These are phyloP conservation scores for Lepidonotus clava DNA, from an alignment of 2,888 invertebrate species.

Conservation along the genomic window DNA sequence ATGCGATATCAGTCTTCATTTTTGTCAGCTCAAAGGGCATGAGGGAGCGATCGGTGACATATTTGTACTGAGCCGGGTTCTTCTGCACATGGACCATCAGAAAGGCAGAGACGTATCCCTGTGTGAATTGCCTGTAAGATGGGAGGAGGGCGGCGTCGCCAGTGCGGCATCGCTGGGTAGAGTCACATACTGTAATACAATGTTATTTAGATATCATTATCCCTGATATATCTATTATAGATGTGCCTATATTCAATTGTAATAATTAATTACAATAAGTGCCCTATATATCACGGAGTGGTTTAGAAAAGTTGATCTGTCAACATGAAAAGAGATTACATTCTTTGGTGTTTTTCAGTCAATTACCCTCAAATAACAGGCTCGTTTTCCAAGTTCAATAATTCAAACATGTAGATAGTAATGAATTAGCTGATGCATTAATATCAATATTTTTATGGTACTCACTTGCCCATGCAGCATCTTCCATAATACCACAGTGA, in stretches of 20 bases:
- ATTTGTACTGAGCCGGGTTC: background rate
- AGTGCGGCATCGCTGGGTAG: background rate
- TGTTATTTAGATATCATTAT: no score
- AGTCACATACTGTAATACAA: background rate
- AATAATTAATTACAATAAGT: background rate
- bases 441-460: background rate
- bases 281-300: background rate
- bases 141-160: background rate
- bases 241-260: no score
- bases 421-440: background rate
- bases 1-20: background rate
- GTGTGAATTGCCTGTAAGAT: background rate
- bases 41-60: background rate
- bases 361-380: no score
- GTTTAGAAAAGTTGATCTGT: background rate
- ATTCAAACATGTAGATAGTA: no score
- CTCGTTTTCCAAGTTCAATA: no score
- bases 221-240: no score
- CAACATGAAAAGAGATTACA: no score
- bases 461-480: background rate
- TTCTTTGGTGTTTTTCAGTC: no score
- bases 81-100: constrained; percentile 1
- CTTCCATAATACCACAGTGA: constrained; percentile 9
- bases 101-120: constrained; percentile 4
- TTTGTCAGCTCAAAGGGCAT: background rate